Conservation (phyloP, 92 coral and sea anemone species). For the Porites divaricata region DNA sequence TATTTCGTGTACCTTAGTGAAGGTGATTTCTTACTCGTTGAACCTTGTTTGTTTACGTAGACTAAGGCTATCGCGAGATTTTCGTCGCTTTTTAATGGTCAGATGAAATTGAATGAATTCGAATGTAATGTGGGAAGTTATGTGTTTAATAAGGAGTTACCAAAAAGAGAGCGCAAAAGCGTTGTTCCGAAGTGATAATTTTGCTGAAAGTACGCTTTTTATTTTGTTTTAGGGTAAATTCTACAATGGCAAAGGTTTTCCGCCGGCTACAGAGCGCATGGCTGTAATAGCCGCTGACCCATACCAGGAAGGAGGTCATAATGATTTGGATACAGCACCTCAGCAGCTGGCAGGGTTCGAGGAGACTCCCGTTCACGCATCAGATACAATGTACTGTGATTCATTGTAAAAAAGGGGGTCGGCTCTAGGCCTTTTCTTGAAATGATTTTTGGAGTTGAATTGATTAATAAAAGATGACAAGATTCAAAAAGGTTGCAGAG, state of each 20-base stretch:
- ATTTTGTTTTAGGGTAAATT: constrained; percentile 59
- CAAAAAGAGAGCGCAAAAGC: too few relatives aligned
- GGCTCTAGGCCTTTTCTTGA: too few relatives aligned
- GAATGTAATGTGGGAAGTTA: too few relatives aligned
- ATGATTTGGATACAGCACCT: constrained; percentile 59
- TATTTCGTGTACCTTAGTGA: constrained; percentile 73
- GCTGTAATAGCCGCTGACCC: constrained; percentile 78
- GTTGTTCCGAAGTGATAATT: too few relatives aligned
- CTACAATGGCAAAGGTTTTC: constrained; percentile 66
- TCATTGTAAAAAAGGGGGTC: not conserved
- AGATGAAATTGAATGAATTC: too few relatives aligned
- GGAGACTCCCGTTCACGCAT: constrained; percentile 87
- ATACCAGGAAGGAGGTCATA: constrained; percentile 47
- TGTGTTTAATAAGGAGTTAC: too few relatives aligned
- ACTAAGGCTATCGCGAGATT: too few relatives aligned
- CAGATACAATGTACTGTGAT: constrained; percentile 73
- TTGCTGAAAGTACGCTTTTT: not conserved
- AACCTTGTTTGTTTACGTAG: not conserved
- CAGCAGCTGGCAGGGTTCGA: constrained; percentile 89
- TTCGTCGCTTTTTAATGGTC: too few relatives aligned
- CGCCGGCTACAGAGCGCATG: constrained; percentile 80
- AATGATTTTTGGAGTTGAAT: too few relatives aligned
- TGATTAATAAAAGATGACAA: too few relatives aligned
- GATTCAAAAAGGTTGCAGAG: too few relatives aligned
- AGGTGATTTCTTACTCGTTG: constrained; percentile 38